These are phyloP conservation scores for Ciconia maguari DNA, from an alignment of 2,113 vertebrate genomes.

Conservation along the genomic window DNA sequence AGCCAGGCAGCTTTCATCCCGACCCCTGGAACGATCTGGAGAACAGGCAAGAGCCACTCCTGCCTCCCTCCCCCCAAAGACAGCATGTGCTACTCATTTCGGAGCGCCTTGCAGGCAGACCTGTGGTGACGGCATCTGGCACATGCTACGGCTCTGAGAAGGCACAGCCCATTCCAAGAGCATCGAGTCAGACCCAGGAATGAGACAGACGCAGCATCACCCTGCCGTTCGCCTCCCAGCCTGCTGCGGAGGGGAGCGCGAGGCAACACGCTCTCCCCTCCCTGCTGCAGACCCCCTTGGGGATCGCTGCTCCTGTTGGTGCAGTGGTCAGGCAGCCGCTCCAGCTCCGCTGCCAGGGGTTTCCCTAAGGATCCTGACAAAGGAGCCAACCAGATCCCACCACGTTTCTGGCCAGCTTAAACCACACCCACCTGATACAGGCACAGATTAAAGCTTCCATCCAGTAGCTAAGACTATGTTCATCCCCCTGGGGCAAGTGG, in stretches of 20 bases:
- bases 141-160: fast-evolving
- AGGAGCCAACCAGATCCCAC: background rate
- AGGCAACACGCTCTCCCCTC: background rate
- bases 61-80: background rate
- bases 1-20: background rate
- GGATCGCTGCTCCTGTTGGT: background rate
- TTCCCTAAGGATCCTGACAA: background rate
- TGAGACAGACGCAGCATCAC: fast-evolving
- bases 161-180: background rate
- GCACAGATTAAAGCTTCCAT: background rate
- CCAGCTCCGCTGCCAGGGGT: background rate
- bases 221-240: background rate
- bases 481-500: background rate
- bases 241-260: fast-evolving
- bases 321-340: background rate
- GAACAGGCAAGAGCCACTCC: background rate
- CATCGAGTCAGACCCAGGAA: background rate
- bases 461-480: background rate
- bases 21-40: fast-evolving
- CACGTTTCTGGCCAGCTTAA: background rate
- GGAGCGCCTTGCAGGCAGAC: fast-evolving
- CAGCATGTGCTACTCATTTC: fast-evolving
- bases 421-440: background rate
- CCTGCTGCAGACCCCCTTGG: background rate
- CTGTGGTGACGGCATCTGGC: background rate